Base-by-base conservation (phyloP, 1,140 invertebrate genomes). In the Drosophila orosa region DNA sequence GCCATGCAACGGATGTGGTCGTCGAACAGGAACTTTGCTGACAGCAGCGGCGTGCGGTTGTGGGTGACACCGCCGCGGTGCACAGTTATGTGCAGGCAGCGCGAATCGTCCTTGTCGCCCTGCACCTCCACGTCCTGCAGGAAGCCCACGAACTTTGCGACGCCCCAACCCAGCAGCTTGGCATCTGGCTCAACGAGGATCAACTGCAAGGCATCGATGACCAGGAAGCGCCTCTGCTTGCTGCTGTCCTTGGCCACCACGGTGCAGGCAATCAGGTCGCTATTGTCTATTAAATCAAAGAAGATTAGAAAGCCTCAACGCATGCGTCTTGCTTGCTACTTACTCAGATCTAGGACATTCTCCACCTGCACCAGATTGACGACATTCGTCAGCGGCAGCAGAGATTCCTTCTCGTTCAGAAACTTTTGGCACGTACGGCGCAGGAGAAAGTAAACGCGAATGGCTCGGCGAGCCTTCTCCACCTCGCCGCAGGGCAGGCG, bases 1-100 rank as follows among this genome's bases (percentile, higher is more conserved):
- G 98, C 97, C 97, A 99, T 98, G 91, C 98, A 99, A 12, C 99
- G 94, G 68, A 99, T 99, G 91, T 99, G 98, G 93, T 99, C 99
- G 91, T 99, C 98, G 91, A 99, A 99, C 44, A 99, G 95, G 91
- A 99, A 99, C 92, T 97, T 98, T 0, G 98, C 97, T 17, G 96
- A 95, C 8, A 99, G 93, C 8, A 98, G 91, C 1, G 98, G 96
- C 3, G 95, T 94, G 35, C 96, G 93, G 61, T 95, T 96, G 22
- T 93, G 93, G 0, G 95, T 92, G 8, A 94, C 94, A 2, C 93
- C 93, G 1, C 92, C 93, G 78, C 96, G 96, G 91, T 99, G 98
- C 24, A 99, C 97, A 0, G 98, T 98, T 19, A 99, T 95, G 81
- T 99, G 97, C 8, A 99, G 93, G 78, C 97, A 98, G n/a, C 98